Base-by-base conservation (phyloP, 2,888 invertebrate species). In the Platycheirus albimanus region DNA sequence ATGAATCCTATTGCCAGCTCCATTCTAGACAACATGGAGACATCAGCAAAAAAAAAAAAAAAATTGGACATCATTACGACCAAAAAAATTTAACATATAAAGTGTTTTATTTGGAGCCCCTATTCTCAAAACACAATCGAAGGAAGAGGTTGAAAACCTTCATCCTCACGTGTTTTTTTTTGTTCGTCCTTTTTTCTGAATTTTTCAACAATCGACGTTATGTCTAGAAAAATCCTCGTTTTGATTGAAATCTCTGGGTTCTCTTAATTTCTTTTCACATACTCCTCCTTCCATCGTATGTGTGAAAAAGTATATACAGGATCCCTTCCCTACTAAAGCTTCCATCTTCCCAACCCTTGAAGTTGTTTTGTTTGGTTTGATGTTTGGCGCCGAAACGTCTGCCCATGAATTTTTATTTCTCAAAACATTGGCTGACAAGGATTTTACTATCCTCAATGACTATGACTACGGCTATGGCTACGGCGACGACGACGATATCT, bases 321-420 rank as follows among this genome's bases (percentile, higher is more conserved):
- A n/a, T n/a, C n/a, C n/a, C 3, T 47, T 1, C 13, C 13, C n/a
- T 3, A 7, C 33, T 17, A 33, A 2, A 24, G 41, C 24, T 33
- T 51, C 58, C 11, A 15, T 36, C n/a, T 51, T 36, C 11, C 33
- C 30, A 33, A 30, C 28, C 10, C 1, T 17, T 15, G 13, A 10
- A 43, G 24, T 52, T 30, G 7, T 45, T 28, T 19, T 19, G n/a
- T n/a, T 45, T 45, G 45, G 61, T 41, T 45, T 43, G 30, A 75
- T 13, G 33, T 75, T 75, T 75, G 75, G 75, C 75, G 75, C 75
- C 69, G 33, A 67, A 67, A 61, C 20, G 61, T 51, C 51, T 61
- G 28, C 36, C n/a, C 43, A 52, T 61, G 33, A 56, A 45, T 36
- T 66, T 58, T 74, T 74, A 51, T 75, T 43, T 51, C 10, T 28